Conservation (phyloP, 2,797 vertebrate genomes). For the Perodicticus potto region DNA sequence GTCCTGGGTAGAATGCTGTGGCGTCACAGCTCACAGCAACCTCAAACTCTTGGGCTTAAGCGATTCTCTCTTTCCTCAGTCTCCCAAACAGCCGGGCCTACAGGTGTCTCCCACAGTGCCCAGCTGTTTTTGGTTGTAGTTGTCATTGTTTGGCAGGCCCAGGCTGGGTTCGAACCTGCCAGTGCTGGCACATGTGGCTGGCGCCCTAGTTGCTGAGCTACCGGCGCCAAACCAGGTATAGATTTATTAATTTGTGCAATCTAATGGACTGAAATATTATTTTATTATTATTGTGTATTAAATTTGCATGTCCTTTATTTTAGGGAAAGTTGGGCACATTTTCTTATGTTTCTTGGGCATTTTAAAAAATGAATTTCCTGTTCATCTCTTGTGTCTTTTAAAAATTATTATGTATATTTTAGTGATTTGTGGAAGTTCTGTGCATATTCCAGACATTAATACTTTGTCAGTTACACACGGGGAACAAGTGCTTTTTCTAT, state of each 20-base stretch:
- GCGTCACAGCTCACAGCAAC: too few species aligned
- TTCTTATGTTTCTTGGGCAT: background rate
- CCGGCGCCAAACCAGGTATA: background rate
- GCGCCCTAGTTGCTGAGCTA: too few species aligned
- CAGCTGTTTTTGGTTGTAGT: too few species aligned
- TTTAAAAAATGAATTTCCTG: background rate
- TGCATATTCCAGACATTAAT: background rate
- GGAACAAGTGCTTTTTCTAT: slow-evolving; percentile 18
- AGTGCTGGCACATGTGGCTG: too few species aligned
- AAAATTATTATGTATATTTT: background rate
- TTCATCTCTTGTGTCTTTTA: background rate
- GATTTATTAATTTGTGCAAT: background rate
- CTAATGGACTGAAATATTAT: background rate
- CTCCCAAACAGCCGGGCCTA: too few species aligned
- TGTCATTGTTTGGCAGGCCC: too few species aligned
- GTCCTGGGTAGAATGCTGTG: too few species aligned
- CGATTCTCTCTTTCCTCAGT: too few species aligned
- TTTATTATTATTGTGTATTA: slow-evolving; percentile 24
- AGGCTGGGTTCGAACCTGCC: too few species aligned
- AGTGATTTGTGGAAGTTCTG: background rate
- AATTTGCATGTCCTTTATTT: background rate
- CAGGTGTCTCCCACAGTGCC: too few species aligned
- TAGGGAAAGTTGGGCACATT: background rate
- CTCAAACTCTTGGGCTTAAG: too few species aligned
- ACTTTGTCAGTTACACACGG: background rate